phyloP scores from a whole-genome alignment of 1,140 invertebrate species.

The Acromyrmex heyeri region DNA sequence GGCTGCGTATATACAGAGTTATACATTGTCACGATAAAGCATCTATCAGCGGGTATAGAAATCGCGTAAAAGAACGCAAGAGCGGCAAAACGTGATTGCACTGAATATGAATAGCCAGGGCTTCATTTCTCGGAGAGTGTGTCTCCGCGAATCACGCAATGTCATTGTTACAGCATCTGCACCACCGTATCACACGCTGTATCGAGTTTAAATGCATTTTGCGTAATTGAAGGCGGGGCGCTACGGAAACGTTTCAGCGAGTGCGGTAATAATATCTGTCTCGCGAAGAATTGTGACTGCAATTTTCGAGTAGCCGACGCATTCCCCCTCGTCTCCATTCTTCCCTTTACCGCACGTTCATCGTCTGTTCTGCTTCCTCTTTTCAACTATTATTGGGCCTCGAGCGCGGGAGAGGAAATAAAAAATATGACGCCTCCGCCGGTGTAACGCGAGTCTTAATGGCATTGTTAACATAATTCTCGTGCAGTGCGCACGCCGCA shows the following conservation, averaged over 20 bases:
- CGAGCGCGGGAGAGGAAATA: slow-evolving; percentile 35
- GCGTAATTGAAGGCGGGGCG: slow-evolving; percentile 81
- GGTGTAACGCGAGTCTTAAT: slow-evolving; percentile 77
- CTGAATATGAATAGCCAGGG: not conserved
- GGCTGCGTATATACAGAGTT: slow-evolving; percentile 4
- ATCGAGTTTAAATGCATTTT: slow-evolving; percentile 82
- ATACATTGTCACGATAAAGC: slow-evolving; percentile 62
- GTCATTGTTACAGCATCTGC: not conserved
- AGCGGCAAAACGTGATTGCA: not conserved
- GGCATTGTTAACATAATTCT: slow-evolving; percentile 82
- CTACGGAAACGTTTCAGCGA: slow-evolving; percentile 71
- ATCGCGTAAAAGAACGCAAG: slow-evolving; percentile 9
- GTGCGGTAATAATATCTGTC: slow-evolving; percentile 83
- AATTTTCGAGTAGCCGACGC: slow-evolving; percentile 80
- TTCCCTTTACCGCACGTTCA: not conserved
- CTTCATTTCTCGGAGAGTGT: not conserved
- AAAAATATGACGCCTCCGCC: slow-evolving; percentile 71
- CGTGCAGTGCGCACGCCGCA: slow-evolving; percentile 61
- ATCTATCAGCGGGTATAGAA: slow-evolving; percentile 53
- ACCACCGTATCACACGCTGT: slow-evolving; percentile 51
- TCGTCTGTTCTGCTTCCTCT: slow-evolving; percentile 45
- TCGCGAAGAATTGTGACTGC: slow-evolving; percentile 83
- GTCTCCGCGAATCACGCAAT: slow-evolving; percentile 10
- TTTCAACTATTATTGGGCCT: slow-evolving; percentile 24
- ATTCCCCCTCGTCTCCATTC: slow-evolving; percentile 11